phyloP scores from a whole-genome alignment of 2,888 invertebrate genomes.

The Strigamia maritima region DNA sequence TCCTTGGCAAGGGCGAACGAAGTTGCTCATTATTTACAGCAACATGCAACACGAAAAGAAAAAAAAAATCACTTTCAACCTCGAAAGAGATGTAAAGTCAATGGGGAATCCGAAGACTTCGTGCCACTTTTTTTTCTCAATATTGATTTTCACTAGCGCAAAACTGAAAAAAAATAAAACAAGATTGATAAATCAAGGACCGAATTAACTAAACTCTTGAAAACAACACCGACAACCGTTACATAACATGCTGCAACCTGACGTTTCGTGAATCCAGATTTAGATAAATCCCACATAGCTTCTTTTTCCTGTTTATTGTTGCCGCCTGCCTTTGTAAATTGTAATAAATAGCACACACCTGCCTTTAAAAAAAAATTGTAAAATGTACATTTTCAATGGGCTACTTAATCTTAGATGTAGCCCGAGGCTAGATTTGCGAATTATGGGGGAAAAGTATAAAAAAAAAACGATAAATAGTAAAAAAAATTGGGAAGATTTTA shows the following conservation, averaged over 20 bases:
- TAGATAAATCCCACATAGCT: background rate
- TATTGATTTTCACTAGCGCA: background rate
- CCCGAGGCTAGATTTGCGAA: background rate
- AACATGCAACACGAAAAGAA: background rate
- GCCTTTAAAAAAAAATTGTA: background rate
- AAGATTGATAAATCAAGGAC: background rate
- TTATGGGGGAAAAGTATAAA: background rate
- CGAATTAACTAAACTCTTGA: no score
- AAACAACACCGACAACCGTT: no score
- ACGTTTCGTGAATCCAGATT: background rate
- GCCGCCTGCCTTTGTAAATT: background rate
- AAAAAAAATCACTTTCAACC: background rate
- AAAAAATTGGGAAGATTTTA: background rate
- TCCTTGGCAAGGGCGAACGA: conserved; percentile 23
- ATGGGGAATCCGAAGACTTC: background rate
- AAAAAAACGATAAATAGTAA: background rate
- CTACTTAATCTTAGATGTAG: background rate
- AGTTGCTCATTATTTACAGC: background rate
- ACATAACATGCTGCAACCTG: no score
- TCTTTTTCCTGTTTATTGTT: conserved; percentile 20
- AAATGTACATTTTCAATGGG: conserved; percentile 6
- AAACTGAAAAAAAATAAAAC: background rate
- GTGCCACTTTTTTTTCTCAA: background rate
- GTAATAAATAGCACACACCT: background rate
- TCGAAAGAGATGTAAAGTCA: background rate